Conservation (phyloP, 2,888 invertebrate genomes). For the Erebia epiphron region DNA sequence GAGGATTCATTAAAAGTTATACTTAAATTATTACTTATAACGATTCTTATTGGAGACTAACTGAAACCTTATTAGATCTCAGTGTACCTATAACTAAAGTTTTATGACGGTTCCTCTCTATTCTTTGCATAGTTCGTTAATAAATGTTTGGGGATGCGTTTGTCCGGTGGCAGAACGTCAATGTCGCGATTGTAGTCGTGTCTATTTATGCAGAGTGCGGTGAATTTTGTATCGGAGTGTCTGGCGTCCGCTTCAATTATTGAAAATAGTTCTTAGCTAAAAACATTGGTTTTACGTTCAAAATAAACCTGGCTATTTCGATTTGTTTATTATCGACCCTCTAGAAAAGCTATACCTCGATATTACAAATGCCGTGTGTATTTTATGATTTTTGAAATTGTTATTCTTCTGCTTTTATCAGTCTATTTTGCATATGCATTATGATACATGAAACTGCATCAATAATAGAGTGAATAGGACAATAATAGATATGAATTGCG, state of each 20-base stretch:
- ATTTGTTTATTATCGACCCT: background rate
- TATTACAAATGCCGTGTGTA: background rate
- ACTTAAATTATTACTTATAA: too few relatives aligned
- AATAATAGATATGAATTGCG: conserved; percentile 41
- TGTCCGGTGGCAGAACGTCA: conserved; percentile 77
- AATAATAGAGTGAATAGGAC: conserved; percentile 18
- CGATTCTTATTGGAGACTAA: too few relatives aligned
- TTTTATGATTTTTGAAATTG: background rate
- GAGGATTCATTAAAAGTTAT: too few relatives aligned
- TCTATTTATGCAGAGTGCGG: conserved; percentile 49
- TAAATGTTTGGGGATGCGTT: conserved; percentile 78
- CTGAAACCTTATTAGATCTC: too few relatives aligned
- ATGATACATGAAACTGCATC: conserved; percentile 3
- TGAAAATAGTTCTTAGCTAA: conserved; percentile 35
- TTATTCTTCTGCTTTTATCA: background rate
- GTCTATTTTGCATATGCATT: background rate
- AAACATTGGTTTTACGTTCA: conserved; percentile 18
- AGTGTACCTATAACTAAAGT: background rate
- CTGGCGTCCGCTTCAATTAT: conserved; percentile 42
- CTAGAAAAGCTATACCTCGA: background rate
- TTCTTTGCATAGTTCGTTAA: conserved; percentile 56
- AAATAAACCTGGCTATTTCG: conserved; percentile 2
- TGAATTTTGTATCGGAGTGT: conserved; percentile 47
- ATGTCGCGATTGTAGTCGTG: conserved; percentile 72
- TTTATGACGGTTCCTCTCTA: conserved; percentile 45